phyloP scores from a whole-genome alignment of 37 sponge, comb jelly and placozoan species.

The Geodia barretti region DNA sequence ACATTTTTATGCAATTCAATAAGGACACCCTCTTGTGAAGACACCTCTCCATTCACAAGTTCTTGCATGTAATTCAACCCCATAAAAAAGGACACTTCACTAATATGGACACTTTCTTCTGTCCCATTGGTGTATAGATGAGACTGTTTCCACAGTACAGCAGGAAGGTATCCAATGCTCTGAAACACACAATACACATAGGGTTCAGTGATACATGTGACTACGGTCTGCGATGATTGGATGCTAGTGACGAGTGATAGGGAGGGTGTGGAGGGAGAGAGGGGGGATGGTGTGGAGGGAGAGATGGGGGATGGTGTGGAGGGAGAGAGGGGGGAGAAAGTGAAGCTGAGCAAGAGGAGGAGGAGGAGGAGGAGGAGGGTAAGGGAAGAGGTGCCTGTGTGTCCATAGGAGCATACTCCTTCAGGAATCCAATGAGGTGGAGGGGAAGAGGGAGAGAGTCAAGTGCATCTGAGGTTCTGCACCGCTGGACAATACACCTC shows the following conservation, averaged over 20 bases:
- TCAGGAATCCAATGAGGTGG: slow-evolving; percentile 56
- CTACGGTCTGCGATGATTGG: not conserved
- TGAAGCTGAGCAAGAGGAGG: not conserved
- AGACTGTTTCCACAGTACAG: too few relatives aligned
- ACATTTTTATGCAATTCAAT: too few relatives aligned
- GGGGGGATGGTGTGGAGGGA: not conserved
- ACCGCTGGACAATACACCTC: slow-evolving; percentile 45
- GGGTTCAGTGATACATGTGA: not conserved
- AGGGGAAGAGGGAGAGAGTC: slow-evolving; percentile 61
- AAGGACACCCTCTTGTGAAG: too few relatives aligned
- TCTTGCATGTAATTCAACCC: too few relatives aligned
- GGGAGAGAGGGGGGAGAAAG: not conserved
- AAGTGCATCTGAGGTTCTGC: slow-evolving; percentile 29
- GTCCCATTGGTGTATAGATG: too few relatives aligned
- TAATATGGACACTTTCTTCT: too few relatives aligned
- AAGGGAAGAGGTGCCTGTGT: too few relatives aligned
- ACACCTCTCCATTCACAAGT: too few relatives aligned
- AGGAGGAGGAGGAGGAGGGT: not conserved
- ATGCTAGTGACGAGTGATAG: not conserved
- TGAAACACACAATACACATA: too few relatives aligned
- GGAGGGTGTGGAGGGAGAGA: not conserved
- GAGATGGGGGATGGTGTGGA: not conserved
- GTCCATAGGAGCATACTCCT: slow-evolving; percentile 62
- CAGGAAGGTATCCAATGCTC: too few relatives aligned
- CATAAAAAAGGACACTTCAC: too few relatives aligned